Evolutionary conservation across 2,888 invertebrate species (phyloP), one percentile per base, ranked within the genome.

Genomic region (Ditylenchus weischeri): DNA sequence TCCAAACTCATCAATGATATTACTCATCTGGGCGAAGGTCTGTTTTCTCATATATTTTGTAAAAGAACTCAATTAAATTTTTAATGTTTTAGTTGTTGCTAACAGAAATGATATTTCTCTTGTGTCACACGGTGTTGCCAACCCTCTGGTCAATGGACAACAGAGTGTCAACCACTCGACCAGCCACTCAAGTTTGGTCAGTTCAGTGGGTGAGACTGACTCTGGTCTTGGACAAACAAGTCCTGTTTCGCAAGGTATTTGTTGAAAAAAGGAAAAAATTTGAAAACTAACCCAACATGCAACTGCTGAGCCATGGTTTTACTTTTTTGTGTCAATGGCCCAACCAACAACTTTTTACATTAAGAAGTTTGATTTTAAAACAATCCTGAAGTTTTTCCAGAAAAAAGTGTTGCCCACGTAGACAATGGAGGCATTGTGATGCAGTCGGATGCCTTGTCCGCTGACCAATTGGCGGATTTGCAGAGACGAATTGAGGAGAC

Each of bases 401-500:
- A 75, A 47, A 74, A 74, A 50, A 49, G 50, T 15, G 69, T 74
- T 35, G 66, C 69, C 21, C 76, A 72, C 35, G 67, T 77, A 49
- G 69, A 54, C 23, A 73, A 72, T 36, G 64, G 68, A 35, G 79
- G 79, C 47, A 69, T 79, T 49, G 75, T 75, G 36, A 75, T 80
- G 70, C 71, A 76, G 49, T 78, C 79, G 10, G 76, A 81, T 48
- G 76, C 73, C 19, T 71, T 81, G 21, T 76, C 77, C 29, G 75
- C 76, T n/a, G 80, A 75, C 15, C 78, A 79, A 62, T 65, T 81
- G 23, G 81, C 79, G 54, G 78, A 74, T 54, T 70, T 81, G 29
- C 78, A 80, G 65, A 71, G 74, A 36, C 69, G 68, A 23, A 71
- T 79, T 48, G 70, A 75, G 68, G 75, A 78, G 64, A 62, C 63